phyloP scores from a whole-genome alignment of 2,113 vertebrate species.

The Rattus rattus region DNA sequence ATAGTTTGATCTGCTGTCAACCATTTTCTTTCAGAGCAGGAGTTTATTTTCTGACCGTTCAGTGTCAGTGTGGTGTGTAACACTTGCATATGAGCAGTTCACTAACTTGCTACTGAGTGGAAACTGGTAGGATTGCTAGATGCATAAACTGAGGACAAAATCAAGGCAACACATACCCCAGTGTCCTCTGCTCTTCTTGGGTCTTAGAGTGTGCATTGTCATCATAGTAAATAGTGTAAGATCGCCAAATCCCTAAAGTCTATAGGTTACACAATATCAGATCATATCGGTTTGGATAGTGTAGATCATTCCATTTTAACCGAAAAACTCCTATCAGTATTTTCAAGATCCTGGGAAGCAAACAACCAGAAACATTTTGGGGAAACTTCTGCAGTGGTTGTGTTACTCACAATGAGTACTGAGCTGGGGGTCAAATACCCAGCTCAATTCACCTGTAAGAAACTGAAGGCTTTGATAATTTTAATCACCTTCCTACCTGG shows the following conservation, averaged over 20 bases:
- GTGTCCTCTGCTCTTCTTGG: not conserved
- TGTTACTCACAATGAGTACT: not conserved
- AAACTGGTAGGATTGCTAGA: not conserved
- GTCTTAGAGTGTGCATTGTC: not conserved
- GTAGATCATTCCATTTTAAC: not conserved
- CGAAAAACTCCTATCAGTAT: not conserved
- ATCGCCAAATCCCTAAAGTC: slow-evolving; percentile 17
- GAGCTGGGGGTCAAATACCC: not conserved
- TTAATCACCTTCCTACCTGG: slow-evolving; percentile 15
- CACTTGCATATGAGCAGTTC: not conserved
- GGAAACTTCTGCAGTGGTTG: not conserved
- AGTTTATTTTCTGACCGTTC: slow-evolving; percentile 31
- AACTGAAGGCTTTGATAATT: not conserved
- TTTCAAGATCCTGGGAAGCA: not conserved
- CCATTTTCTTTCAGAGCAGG: not conserved
- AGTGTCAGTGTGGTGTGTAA: not conserved
- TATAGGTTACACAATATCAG: not conserved
- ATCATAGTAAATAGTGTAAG: not conserved
- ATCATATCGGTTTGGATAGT: not conserved
- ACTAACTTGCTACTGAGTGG: not conserved
- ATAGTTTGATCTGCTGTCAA: not conserved
- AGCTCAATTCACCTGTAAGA: not conserved
- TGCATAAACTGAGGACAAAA: not conserved
- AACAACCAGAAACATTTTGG: not conserved
- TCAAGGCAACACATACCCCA: not conserved